Percentiles rank a stretch among this genome's conserved stretches.
Conservation (phyloP, 2,797 vertebrate genomes). For the Aselliscus stoliczkanus region DNA sequence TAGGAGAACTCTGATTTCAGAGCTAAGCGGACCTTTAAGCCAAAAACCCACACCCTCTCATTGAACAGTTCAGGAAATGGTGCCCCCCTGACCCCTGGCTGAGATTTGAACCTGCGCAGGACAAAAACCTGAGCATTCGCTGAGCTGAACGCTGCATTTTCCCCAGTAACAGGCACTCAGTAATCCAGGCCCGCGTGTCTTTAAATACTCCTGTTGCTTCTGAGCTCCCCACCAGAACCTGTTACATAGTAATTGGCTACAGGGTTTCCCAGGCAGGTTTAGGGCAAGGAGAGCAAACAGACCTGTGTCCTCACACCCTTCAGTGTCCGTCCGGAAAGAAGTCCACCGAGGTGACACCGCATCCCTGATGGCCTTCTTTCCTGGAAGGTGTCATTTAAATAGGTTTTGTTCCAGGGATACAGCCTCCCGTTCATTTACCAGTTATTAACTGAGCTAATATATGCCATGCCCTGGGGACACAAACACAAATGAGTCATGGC, state of each 20-base stretch:
- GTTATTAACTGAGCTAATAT: not conserved
- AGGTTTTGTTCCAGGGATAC: not conserved
- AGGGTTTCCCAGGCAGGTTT: not conserved
- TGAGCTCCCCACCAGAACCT: not conserved
- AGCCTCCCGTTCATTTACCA: not conserved
- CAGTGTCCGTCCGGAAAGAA: not conserved
- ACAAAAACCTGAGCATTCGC: not conserved
- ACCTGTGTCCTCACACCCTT: not conserved
- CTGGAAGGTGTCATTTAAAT: not conserved
- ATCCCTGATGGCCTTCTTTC: not conserved
- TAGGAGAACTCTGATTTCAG: not conserved
- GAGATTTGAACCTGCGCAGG: not conserved
- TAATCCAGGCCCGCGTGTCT: not conserved
- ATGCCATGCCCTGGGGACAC: not conserved
- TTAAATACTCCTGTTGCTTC: not conserved
- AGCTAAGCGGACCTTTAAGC: not conserved
- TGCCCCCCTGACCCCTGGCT: not conserved
- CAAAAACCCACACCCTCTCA: not conserved
- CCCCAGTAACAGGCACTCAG: rapidly evolving
- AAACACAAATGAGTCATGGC: not conserved
- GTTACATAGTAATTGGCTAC: not conserved
- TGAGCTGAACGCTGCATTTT: not conserved
- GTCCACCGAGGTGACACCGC: not conserved
- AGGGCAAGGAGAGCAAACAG: not conserved
- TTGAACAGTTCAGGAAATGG: not conserved